These are phyloP conservation scores for Drosophila vallismaia DNA, from an alignment of 2,888 invertebrate genomes.

Conservation along the genomic window DNA sequence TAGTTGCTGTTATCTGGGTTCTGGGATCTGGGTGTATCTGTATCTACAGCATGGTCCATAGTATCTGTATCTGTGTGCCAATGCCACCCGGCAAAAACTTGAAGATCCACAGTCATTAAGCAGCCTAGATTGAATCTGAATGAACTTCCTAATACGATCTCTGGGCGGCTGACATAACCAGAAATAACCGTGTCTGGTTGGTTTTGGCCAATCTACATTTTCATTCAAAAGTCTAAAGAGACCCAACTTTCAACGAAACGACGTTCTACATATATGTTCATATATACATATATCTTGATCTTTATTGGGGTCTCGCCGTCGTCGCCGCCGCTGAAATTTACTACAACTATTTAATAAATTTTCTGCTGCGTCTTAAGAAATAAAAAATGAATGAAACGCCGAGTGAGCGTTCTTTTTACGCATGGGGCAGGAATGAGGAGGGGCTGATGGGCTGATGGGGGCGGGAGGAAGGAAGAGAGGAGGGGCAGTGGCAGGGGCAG, in stretches of 20 bases:
- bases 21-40: slow-evolving; percentile 8
- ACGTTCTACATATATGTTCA: not conserved
- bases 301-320: slow-evolving; percentile 47
- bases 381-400: slow-evolving; percentile 53
- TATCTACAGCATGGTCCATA: slow-evolving; percentile 3
- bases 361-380: slow-evolving; percentile 46
- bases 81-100: slow-evolving; percentile 34
- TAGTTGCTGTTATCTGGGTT: slow-evolving; percentile 29
- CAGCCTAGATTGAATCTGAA: slow-evolving; percentile 37
- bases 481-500: not conserved
- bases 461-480: no score
- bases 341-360: slow-evolving; percentile 66
- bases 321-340: slow-evolving; percentile 53
- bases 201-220: slow-evolving; percentile 30
- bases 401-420: slow-evolving; percentile 13
- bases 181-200: slow-evolving; percentile 50
- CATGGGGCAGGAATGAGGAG: not conserved
- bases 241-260: not conserved
- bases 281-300: slow-evolving; percentile 4
- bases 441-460: no score
- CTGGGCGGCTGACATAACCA: slow-evolving; percentile 42
- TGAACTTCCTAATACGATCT: slow-evolving; percentile 38
- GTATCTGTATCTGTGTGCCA: slow-evolving; percentile 32
- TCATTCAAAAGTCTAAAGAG: slow-evolving; percentile 29
- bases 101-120: slow-evolving; percentile 22